Evolutionary conservation across 2,113 vertebrate species (phyloP).

Genomic region (Xiphias gladius): DNA sequence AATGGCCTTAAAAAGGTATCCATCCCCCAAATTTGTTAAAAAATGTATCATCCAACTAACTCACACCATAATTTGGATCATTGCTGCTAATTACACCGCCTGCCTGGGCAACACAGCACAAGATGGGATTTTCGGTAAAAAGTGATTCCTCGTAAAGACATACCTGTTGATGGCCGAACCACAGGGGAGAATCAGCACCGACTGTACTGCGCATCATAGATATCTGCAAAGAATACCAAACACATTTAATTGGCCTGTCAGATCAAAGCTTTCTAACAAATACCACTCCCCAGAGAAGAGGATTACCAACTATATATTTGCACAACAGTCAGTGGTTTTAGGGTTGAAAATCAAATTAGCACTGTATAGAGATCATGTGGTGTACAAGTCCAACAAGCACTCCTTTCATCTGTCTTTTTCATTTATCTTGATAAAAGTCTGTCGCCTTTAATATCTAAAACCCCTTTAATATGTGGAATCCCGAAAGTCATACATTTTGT

Average conservation of each 20-base stretch:
- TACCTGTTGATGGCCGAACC: neutral
- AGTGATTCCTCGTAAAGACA: neutral
- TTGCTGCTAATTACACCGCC: slow-evolving; percentile 16
- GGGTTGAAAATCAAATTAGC: slow-evolving; percentile 55
- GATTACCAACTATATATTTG: slow-evolving; percentile 40
- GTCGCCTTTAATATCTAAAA: slow-evolving; percentile 60
- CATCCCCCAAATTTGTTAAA: slow-evolving; percentile 46
- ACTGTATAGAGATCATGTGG: slow-evolving; percentile 13
- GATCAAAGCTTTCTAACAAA: slow-evolving; percentile 55
- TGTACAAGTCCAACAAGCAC: slow-evolving; percentile 16
- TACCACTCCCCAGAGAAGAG: slow-evolving; percentile 11
- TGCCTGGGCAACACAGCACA: neutral
- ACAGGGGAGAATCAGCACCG: neutral
- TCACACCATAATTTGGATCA: slow-evolving; percentile 7
- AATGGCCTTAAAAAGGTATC: slow-evolving; percentile 52
- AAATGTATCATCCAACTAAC: slow-evolving; percentile 22
- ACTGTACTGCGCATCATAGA: neutral
- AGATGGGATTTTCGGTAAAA: neutral
- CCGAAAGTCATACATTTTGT: slow-evolving; percentile 23
- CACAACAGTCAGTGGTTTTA: slow-evolving; percentile 43
- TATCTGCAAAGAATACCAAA: slow-evolving; percentile 31
- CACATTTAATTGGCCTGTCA: slow-evolving; percentile 60
- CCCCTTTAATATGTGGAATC: slow-evolving; percentile 50
- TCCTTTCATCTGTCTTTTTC: slow-evolving; percentile 49
- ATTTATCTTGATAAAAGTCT: slow-evolving; percentile 48